Base-by-base conservation (phyloP, 1,140 invertebrate genomes). In the Pogonognathellus flavescens region DNA sequence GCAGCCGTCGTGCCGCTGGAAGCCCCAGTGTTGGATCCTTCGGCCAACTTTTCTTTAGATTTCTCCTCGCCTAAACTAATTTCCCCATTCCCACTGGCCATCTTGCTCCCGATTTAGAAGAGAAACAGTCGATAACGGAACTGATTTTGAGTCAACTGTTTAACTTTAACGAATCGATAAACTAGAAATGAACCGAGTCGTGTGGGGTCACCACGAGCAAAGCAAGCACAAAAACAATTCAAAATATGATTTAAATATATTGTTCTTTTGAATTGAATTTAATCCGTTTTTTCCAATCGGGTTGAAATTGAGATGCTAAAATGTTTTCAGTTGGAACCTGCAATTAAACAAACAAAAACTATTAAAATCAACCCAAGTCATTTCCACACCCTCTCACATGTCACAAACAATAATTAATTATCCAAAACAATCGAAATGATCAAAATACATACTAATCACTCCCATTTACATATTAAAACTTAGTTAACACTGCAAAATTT, bases 31-130 rank as follows among this genome's bases (percentile, higher is more conserved):
- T 84, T 84, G 84, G 52, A 55, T 13, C 62, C 59, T 16, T 80
- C 72, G 52, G 80, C 50, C 50, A 55, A 53, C 80, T 53, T 55
- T 55, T 53, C 50, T 81, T 81, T 81, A 22, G 55, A 25, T 81
- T 81, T 81, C 50, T 81, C 80, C 9, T 76, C 83, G 11, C 83
- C 53, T 50, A 84, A 50, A 53, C 80, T 59, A 53, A 81, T 81
- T 52, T 84, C 83, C 50, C 83, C 83, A 55, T 84, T 84, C 25
- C 85, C 85, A 84, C 85, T 86, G 82, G 85, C 85, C 85, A 86
- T 86, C 49, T 49, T 72, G 80, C 80, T 41, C 25, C 31, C 70
- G 72, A 81, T 57, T 81, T 81, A 31, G 53, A 55, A 81, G 53
- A 81, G 50, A 53, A 81, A 81, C 55, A 81, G 50, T 81, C 80